Conservation (phyloP, 2,113 vertebrate genomes). For the Oryzias curvinotus region DNA sequence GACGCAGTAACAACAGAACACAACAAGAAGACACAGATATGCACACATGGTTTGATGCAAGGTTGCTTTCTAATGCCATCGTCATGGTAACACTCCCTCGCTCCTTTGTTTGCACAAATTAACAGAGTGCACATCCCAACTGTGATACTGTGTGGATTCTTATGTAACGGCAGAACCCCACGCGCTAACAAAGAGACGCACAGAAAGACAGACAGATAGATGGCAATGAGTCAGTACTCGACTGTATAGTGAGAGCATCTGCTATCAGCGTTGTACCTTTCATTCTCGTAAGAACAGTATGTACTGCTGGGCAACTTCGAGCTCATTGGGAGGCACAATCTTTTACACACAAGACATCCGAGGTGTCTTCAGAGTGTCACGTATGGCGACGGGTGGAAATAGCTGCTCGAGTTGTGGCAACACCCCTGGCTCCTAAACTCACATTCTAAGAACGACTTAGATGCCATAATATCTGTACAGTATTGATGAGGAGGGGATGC, state of each 20-base stretch:
- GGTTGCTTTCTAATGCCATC: slow-evolving; percentile 71
- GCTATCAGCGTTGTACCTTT: slow-evolving; percentile 58
- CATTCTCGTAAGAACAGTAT: slow-evolving; percentile 61
- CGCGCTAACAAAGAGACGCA: slow-evolving; percentile 40
- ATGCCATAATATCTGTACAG: slow-evolving; percentile 36
- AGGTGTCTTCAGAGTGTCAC: slow-evolving; percentile 20
- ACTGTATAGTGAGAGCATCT: slow-evolving; percentile 63
- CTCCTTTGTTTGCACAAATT: slow-evolving; percentile 53
- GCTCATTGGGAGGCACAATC: slow-evolving; percentile 46
- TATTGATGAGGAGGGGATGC: slow-evolving; percentile 25
- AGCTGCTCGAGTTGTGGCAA: slow-evolving; percentile 58
- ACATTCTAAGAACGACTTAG: slow-evolving; percentile 64
- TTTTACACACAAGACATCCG: slow-evolving; percentile 10
- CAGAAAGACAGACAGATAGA: slow-evolving; percentile 42
- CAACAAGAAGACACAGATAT: slow-evolving; percentile 37
- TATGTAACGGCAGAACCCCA: slow-evolving; percentile 68
- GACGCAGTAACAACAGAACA: background rate
- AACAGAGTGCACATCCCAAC: slow-evolving; percentile 54
- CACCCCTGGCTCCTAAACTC: slow-evolving; percentile 57
- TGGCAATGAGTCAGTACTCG: slow-evolving; percentile 57
- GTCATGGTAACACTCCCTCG: slow-evolving; percentile 78
- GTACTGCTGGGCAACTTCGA: slow-evolving; percentile 51
- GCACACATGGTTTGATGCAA: slow-evolving; percentile 58
- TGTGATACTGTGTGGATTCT: slow-evolving; percentile 64
- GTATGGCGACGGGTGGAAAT: slow-evolving; percentile 39